Conservation (phyloP, 2,797 vertebrate species). For the Bradypodion ventrale region DNA sequence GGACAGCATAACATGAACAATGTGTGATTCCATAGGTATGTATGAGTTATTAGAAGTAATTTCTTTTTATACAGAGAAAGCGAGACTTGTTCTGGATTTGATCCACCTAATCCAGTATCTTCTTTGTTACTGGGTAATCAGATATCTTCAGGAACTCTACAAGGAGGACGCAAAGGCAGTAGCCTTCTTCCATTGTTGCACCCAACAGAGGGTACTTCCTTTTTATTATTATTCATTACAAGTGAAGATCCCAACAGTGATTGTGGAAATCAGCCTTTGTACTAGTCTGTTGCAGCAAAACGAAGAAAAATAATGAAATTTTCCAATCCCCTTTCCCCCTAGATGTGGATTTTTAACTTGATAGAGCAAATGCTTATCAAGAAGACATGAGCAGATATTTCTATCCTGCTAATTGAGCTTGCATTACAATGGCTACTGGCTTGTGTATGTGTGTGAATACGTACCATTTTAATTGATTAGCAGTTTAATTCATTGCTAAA, state of each 20-base stretch:
- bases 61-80: too few species aligned
- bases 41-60: too few species aligned
- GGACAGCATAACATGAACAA: background rate
- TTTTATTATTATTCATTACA: conserved; percentile 5
- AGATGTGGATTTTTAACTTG: conserved; percentile 10
- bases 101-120: background rate
- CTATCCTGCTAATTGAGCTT: background rate
- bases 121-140: background rate
- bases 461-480: conserved; percentile 34
- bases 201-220: background rate
- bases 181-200: background rate
- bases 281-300: too few species aligned
- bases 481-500: background rate
- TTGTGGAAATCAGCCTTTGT: too few species aligned
- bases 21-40: background rate
- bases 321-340: background rate
- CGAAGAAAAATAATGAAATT: background rate
- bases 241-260: background rate
- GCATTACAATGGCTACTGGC: background rate
- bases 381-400: background rate
- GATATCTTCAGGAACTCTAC: background rate
- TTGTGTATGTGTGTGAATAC: background rate
- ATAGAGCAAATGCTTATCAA: background rate
- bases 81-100: too few species aligned
- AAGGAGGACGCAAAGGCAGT: background rate